Evolutionary conservation across 2,888 invertebrate genomes (phyloP), one percentile per base, ranked within the genome.

Genomic region (Papilio gigon): DNA sequence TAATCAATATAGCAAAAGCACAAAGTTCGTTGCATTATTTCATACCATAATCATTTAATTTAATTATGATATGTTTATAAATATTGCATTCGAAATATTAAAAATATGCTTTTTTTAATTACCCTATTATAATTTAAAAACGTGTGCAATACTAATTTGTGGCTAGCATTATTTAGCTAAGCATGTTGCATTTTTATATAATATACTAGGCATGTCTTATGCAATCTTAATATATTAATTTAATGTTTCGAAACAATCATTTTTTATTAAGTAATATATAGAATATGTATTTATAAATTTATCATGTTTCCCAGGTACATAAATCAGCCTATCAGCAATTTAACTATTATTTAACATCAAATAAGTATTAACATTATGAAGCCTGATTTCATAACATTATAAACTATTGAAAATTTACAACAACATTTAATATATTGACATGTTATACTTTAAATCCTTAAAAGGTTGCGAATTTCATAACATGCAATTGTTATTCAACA

Each of bases 31-130:
- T 20, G 11, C 27, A 56, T 56, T 17, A 2, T 53, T 27, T 27
- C 4, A 22, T 27, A 53, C n/a, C 50, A 53, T 53, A 56, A 17
- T 17, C 53, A 56, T 30, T n/a, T n/a, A n/a, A n/a, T n/a, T n/a
- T 56, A 30, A 56, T 56, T 56, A 53, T n/a, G 53, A 56, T 56
- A 56, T 56, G 30, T 56, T 56, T 17, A 17, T 17, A n/a, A 56
- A 30, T 30, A 56, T 56, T 56, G 30, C 53, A 8, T 27, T 30
- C 30, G 9, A 27, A 50, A 14, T 25, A 50, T n/a, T 53, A 53
- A 5, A 1, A 53, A 25, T 53, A 14, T 4, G 12, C 1, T 50
- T 25, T 47, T 47, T 22, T 20, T 22, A 20, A 47, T 47, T 20
- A 40, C 17, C 14, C 11, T 20, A 22, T 25, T 22, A 14, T 53